These are phyloP conservation scores for Streptopelia turtur DNA, from an alignment of 2,797 vertebrate genomes.

Conservation along the genomic window DNA sequence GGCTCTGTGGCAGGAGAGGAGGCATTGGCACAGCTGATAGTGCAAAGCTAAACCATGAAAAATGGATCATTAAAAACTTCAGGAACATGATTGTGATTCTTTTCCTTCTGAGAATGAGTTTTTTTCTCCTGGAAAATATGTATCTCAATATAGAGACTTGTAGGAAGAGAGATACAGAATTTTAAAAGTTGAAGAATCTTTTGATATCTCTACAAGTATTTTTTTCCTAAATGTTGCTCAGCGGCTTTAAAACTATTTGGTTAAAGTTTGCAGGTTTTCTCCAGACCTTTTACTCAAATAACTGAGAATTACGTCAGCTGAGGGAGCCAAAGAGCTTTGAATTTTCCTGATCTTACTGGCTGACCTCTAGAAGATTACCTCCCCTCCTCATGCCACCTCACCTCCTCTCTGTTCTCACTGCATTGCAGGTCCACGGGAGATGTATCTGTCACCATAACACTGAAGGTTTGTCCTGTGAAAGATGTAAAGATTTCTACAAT, in stretches of 20 bases:
- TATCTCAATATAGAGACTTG: background rate
- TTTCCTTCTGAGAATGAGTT: background rate
- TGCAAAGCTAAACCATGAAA: conserved; percentile 17
- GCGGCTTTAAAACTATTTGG: background rate
- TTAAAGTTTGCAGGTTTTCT: background rate
- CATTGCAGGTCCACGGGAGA: conserved; percentile 82
- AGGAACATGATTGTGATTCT: background rate
- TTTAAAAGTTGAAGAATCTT: background rate
- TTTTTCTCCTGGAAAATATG: background rate
- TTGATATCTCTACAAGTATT: background rate
- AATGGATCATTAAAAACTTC: conserved; percentile 21
- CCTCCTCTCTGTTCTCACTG: background rate
- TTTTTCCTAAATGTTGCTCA: background rate
- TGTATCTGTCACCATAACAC: conserved; percentile 91
- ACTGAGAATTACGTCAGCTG: conserved; percentile 38
- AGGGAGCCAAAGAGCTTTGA: conserved; percentile 70
- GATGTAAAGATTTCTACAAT: conserved; percentile 87
- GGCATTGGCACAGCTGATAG: background rate
- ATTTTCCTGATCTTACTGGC: background rate
- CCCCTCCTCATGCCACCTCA: background rate
- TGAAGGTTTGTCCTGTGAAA: conserved; percentile 86
- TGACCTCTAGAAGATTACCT: background rate
- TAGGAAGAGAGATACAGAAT: background rate
- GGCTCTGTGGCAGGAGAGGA: background rate
- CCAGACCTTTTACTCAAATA: background rate